These are phyloP conservation scores for Pseudomyrmex sp. DNA, from an alignment of 1,140 invertebrate genomes.

Conservation along the genomic window DNA sequence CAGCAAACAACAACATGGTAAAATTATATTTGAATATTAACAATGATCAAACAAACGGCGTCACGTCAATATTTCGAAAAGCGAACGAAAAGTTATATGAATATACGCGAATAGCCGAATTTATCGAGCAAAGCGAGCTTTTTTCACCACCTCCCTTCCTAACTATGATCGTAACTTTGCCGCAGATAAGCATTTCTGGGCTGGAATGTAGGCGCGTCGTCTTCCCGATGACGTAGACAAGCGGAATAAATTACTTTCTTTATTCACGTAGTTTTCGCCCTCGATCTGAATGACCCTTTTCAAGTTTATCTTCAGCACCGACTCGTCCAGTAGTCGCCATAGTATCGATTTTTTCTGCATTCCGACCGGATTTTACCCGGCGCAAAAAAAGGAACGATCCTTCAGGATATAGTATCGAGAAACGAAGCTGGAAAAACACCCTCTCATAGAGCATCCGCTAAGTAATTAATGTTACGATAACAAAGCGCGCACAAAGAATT, in stretches of 20 bases:
- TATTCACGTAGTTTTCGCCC: constrained; percentile 20
- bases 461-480: constrained; percentile 54
- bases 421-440: constrained; percentile 40
- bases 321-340: constrained; percentile 34
- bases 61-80: neutral
- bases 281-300: constrained; percentile 34
- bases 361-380: neutral
- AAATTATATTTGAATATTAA: neutral
- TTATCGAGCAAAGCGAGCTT: neutral
- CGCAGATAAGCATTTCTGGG: constrained; percentile 50
- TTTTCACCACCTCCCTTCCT: constrained; percentile 1
- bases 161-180: constrained; percentile 52
- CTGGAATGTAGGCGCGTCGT: constrained; percentile 1
- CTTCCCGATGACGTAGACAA: constrained; percentile 52
- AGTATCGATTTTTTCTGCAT: constrained; percentile 50
- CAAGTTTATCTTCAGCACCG: constrained; percentile 43
- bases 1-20: neutral
- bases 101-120: constrained; percentile 19
- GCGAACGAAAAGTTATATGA: neutral
- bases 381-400: constrained; percentile 28
- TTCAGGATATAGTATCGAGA: neutral
- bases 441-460: constrained; percentile 16
- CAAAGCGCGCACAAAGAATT: constrained; percentile 35
- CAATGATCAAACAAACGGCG: neutral
- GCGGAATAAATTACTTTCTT: constrained; percentile 63